Conservation (phyloP, 2,888 invertebrate genomes). For the Linyphia triangularis region DNA sequence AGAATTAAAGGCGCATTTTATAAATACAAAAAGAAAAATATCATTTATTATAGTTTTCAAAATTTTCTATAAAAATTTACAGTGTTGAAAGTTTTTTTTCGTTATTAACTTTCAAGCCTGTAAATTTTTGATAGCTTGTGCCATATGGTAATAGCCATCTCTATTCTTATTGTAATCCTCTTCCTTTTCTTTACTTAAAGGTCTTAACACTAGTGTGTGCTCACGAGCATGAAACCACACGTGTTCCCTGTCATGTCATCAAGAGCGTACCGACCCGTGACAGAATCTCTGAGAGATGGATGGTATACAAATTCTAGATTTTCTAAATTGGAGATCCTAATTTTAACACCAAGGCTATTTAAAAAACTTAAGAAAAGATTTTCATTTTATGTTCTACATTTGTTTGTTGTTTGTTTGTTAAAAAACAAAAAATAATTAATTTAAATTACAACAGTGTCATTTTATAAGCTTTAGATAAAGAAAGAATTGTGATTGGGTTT, state of each 20-base stretch:
- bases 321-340: neutral
- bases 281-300: neutral
- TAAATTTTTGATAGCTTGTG: neutral
- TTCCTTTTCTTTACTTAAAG: neutral
- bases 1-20: too few species aligned
- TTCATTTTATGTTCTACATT: neutral
- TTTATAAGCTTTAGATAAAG: too few species aligned
- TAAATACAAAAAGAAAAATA: too few species aligned
- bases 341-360: neutral
- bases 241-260: slow-evolving; percentile 55
- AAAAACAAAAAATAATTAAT: too few species aligned
- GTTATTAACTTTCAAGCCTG: too few species aligned
- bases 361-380: too few species aligned
- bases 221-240: slow-evolving; percentile 66
- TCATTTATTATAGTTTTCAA: too few species aligned
- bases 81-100: too few species aligned
- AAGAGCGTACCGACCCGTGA: slow-evolving; percentile 48
- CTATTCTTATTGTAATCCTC: neutral
- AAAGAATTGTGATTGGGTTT: too few species aligned
- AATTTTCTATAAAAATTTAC: too few species aligned
- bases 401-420: too few species aligned
- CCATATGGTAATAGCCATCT: neutral
- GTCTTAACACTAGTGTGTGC: slow-evolving; percentile 34
- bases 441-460: too few species aligned
- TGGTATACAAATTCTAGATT: neutral